These are phyloP conservation scores for Agonopterix subpropinquella DNA, from an alignment of 2,888 invertebrate genomes.

Conservation along the genomic window DNA sequence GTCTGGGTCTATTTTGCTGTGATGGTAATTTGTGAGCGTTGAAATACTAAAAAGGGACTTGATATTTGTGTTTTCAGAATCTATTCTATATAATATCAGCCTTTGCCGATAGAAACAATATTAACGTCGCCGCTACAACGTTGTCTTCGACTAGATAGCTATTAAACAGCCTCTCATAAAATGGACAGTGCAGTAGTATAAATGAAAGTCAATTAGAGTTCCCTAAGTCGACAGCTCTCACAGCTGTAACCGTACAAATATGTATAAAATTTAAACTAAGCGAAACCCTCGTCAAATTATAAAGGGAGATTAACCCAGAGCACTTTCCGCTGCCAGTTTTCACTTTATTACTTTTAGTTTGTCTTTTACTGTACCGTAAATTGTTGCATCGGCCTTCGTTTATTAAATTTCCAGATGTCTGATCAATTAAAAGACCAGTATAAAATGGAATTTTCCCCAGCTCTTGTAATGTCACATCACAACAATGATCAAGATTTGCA, in stretches of 20 bases:
- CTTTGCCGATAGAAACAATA: too few species aligned
- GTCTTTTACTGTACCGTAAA: conserved; percentile 20
- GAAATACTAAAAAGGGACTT: too few species aligned
- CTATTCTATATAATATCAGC: too few species aligned
- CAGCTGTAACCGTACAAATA: conserved; percentile 24
- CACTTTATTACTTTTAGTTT: conserved; percentile 37
- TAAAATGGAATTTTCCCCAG: too few species aligned
- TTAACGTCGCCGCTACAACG: too few species aligned
- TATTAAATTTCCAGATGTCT: not conserved
- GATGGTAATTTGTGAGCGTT: too few species aligned
- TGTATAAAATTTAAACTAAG: conserved; percentile 31
- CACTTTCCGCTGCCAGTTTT: conserved; percentile 31
- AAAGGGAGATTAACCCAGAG: conserved; percentile 41
- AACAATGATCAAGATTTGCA: too few species aligned
- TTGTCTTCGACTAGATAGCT: too few species aligned
- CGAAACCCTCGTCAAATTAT: conserved; percentile 49
- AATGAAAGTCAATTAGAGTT: not conserved
- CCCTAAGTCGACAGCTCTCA: conserved; percentile 10
- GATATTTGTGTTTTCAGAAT: too few species aligned
- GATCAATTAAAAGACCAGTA: conserved; percentile 6
- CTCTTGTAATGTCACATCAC: too few species aligned
- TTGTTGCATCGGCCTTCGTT: conserved; percentile 13
- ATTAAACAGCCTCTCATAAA: conserved; percentile 7
- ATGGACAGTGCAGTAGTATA: not conserved
- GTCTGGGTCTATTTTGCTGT: too few species aligned